Conservation (phyloP, 2,113 vertebrate genomes). For the Tautogolabrus adspersus region DNA sequence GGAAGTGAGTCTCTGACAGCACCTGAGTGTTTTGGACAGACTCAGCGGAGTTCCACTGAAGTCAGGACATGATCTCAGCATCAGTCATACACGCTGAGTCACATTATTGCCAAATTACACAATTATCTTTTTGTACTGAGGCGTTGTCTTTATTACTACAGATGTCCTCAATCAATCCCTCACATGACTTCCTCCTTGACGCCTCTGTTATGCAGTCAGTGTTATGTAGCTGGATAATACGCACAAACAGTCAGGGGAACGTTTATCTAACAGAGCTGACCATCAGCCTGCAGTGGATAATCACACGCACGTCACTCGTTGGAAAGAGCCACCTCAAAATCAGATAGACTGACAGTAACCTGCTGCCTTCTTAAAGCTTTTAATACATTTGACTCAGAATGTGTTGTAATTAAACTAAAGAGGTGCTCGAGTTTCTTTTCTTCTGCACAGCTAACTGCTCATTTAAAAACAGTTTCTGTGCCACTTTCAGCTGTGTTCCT, state of each 20-base stretch:
- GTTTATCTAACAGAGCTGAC: slow-evolving; percentile 66
- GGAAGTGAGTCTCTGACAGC: slow-evolving; percentile 5
- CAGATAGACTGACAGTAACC: slow-evolving; percentile 11
- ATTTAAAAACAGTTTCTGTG: background rate
- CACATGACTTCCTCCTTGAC: slow-evolving; percentile 27
- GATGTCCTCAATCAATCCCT: slow-evolving; percentile 8
- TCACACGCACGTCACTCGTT: slow-evolving; percentile 73
- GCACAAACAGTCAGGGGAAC: slow-evolving; percentile 50
- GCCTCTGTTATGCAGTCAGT: slow-evolving; percentile 63
- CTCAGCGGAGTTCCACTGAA: slow-evolving; percentile 27
- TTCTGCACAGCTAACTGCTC: too few relatives aligned
- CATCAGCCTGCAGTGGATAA: slow-evolving; percentile 81
- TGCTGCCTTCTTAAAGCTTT: slow-evolving; percentile 12
- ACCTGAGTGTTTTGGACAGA: slow-evolving; percentile 19
- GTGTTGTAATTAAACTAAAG: background rate
- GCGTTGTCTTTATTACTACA: background rate
- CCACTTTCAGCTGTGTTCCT: background rate
- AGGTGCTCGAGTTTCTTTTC: too few relatives aligned
- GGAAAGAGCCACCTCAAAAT: slow-evolving; percentile 8
- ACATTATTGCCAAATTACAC: slow-evolving; percentile 8
- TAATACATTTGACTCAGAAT: slow-evolving; percentile 29
- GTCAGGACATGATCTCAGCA: slow-evolving; percentile 36
- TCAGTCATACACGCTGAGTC: slow-evolving; percentile 30
- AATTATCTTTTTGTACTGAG: background rate
- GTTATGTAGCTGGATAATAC: slow-evolving; percentile 66